Percentiles rank a stretch among this genome's conserved stretches.
Evolutionary conservation across 2,113 vertebrate genomes (phyloP).

Genomic region (Pao palembangensis): DNA sequence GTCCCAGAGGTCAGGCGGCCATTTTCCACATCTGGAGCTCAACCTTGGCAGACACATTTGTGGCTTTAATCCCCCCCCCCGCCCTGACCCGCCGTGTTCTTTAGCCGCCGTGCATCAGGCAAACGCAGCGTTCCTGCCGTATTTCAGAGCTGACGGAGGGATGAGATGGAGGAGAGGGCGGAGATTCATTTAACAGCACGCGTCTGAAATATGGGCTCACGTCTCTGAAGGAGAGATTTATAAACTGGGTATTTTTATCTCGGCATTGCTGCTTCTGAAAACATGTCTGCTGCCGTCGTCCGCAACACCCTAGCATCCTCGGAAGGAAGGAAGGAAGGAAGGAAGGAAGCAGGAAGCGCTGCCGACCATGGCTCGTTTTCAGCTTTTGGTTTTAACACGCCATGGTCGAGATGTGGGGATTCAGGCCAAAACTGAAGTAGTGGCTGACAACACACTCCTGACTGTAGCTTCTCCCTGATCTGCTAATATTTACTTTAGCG

Average conservation of each 20-base stretch:
- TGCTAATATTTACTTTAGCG: too few relatives aligned
- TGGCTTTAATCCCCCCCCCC: slow-evolving; percentile 38
- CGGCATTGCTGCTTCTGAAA: neutral
- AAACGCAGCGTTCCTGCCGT: neutral
- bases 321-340: too few relatives aligned
- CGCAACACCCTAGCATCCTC: too few relatives aligned
- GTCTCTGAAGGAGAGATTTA: slow-evolving; percentile 21
- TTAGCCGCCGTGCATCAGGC: neutral
- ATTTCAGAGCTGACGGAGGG: slow-evolving; percentile 22
- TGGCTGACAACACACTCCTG: too few relatives aligned
- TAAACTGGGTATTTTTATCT: slow-evolving; percentile 12
- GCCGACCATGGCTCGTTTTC: too few relatives aligned
- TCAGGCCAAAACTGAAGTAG: too few relatives aligned
- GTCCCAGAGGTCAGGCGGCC: slow-evolving; percentile 37
- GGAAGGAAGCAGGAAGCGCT: too few relatives aligned
- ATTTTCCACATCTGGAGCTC: slow-evolving; percentile 23
- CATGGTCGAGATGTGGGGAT: too few relatives aligned
- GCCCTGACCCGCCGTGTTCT: slow-evolving; percentile 24
- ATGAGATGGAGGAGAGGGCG: slow-evolving; percentile 11
- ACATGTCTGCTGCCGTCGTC: neutral
- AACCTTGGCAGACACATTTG: slow-evolving; percentile 46
- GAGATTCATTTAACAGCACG: slow-evolving; percentile 40
- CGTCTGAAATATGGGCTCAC: slow-evolving; percentile 30
- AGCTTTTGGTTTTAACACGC: too few relatives aligned
- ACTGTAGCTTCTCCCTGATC: too few relatives aligned